Percentiles rank a stretch among this genome's conserved stretches.
Evolutionary conservation across 2,888 invertebrate genomes (phyloP).

Genomic region (Eurytoma californica): DNA sequence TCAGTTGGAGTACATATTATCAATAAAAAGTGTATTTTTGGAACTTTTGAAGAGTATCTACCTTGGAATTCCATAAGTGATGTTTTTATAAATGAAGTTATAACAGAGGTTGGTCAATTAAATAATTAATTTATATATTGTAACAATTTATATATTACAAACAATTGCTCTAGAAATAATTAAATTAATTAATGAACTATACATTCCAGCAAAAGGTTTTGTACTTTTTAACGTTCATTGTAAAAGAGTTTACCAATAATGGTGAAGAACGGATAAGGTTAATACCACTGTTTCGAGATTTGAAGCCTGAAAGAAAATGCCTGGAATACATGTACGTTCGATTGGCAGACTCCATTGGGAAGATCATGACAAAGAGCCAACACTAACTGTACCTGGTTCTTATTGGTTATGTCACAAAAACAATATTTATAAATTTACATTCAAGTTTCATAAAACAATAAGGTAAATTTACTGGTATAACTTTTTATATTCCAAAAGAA

Average conservation of each 20-base stretch:
- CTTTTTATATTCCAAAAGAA: background rate
- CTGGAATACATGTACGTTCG: slow-evolving; percentile 73
- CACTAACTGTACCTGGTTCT: slow-evolving; percentile 70
- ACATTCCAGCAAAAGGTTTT: slow-evolving; percentile 70
- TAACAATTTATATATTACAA: background rate
- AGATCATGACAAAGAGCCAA: slow-evolving; percentile 64
- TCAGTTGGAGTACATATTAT: slow-evolving; percentile 70
- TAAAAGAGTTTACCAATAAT: slow-evolving; percentile 62
- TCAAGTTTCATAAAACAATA: slow-evolving; percentile 67
- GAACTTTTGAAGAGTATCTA: slow-evolving; percentile 64
- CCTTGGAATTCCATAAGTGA: slow-evolving; percentile 71
- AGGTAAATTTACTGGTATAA: slow-evolving; percentile 60
- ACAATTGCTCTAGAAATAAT: too few species aligned
- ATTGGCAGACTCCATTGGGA: slow-evolving; percentile 70
- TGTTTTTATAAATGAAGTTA: slow-evolving; percentile 73
- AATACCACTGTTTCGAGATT: slow-evolving; percentile 70
- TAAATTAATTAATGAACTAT: slow-evolving; percentile 3
- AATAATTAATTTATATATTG: too few species aligned
- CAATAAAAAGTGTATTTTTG: slow-evolving; percentile 56
- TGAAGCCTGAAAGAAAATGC: slow-evolving; percentile 73
- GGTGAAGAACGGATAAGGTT: slow-evolving; percentile 64
- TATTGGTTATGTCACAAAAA: slow-evolving; percentile 72
- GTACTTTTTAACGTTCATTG: slow-evolving; percentile 69
- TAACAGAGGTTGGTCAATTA: slow-evolving; percentile 66
- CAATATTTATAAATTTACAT: slow-evolving; percentile 71